Base-by-base conservation (phyloP, 2,113 vertebrate species). In the Madoqua kirkii region DNA sequence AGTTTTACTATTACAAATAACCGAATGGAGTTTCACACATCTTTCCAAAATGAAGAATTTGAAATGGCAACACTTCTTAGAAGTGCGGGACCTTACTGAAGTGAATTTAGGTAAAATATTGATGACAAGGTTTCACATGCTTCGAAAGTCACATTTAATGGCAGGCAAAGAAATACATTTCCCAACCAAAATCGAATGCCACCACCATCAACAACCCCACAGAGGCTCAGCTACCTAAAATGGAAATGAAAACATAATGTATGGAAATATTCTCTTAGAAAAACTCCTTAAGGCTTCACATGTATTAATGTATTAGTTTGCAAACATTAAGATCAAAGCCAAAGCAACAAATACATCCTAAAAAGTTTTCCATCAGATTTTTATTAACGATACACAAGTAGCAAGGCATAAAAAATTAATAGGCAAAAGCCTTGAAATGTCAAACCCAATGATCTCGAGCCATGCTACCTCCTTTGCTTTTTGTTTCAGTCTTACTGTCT, bases 381-480 rank as follows among this genome's bases (percentile, higher is more conserved):
- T 99, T 99, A 99, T 99, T 99, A 99, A 99, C 99, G 99, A 99
- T 99, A 99, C 99, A 99, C 99, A 99, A 99, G 99, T 99, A 99
- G 99, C 97, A 98, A 98, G 98, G 99, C 99, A 99, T 99, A 99
- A 99, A 99, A 99, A 99, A 99, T 99, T 99, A 99, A 99, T 99
- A 99, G 97, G 97, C 98, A 94, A 96, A 98, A 99, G 99, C 99
- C 99, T 99, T 99, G 99, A 99, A 99, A 99, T 99, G 99, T 99
- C 99, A 99, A 99, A 99, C 99, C 99, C 99, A 99, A 99, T 99
- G 99, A 99, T 99, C 99, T 99, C 98, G 96, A 98, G 98, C 98
- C 98, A 98, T 98, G 99, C 99, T 99, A 99, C 99, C 99, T 99
- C 99, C 99, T 99, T 99, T 98, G 99, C 99, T 99, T 99, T 99